Evolutionary conservation across 2,113 vertebrate species (phyloP), one percentile per base, ranked within the genome.

Genomic region (Perccottus glenii): DNA sequence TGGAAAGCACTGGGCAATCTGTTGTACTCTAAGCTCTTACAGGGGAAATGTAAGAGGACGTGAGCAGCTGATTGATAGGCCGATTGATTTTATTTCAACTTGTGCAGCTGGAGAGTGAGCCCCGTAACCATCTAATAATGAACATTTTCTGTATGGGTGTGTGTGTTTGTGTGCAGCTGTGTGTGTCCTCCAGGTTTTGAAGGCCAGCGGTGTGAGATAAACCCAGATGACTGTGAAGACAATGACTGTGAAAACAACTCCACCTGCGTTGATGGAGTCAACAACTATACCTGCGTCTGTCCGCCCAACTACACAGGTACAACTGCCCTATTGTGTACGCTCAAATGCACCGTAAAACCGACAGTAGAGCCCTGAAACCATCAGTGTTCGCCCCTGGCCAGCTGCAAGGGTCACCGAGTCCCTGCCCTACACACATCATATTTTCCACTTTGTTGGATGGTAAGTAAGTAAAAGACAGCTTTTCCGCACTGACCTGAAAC

Each of bases 241-340:
- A 98, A 98, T 0, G 96, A 99, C 90, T 99, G 97, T 0, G 96
- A 98, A 85, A 98, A 98, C 90, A 98, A 98, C 58, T 93, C 96
- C 67, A 98, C 97, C 0, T 99, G 97, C 14, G 84, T 96, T 27
- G 97, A 99, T 7, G 96, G 97, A 33, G 90, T 97, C 92, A 96
- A 99, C 91, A 98, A 98, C 92, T 98, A 97, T 9, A 94, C 91
- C 64, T 98, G 97, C 40, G 51, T 97, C 68, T 99, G 97, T 68
- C 94, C 93, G 0, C 94, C 94, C n/a, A n/a, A n/a, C n/a, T 98
- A 96, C 88, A 93, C 92, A 85, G 96, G 97, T 98, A 87, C 2
- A 67, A 12, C 19, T 48, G 9, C 15, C 3, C 45, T 5, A 55
- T 33, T 96, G 70, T 99, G 97, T 68, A 93, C 92, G 0, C 94